Conservation (phyloP, 2,888 invertebrate species). For the Drosophila demipolita region DNA sequence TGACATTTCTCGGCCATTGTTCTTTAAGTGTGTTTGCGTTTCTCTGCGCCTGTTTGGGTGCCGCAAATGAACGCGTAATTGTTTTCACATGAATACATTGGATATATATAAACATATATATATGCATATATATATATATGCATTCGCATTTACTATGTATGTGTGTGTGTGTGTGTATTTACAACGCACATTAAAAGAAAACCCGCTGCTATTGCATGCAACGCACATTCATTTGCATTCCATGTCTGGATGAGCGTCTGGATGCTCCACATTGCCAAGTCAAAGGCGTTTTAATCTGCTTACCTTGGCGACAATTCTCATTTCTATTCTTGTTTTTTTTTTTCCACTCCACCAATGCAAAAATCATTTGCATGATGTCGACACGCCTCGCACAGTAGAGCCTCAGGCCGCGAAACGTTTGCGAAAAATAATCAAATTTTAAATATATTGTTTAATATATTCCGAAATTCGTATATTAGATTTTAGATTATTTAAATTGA, state of each 20-base stretch:
- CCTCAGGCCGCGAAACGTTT: neutral
- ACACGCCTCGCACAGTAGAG: neutral
- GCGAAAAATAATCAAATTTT: neutral
- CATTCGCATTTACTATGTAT: neutral
- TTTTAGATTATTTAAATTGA: neutral
- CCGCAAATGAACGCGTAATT: constrained; percentile 77
- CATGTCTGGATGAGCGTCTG: constrained; percentile 46
- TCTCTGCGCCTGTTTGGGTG: constrained; percentile 5
- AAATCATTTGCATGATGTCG: constrained; percentile 47
- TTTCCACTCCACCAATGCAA: constrained; percentile 9
- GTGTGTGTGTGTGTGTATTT: constrained; percentile 9
- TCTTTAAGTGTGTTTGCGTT: constrained; percentile 17
- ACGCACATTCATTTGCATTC: constrained; percentile 67
- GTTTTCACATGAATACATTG: constrained; percentile 79
- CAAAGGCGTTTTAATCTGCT: constrained; percentile 80
- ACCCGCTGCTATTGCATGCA: constrained; percentile 39
- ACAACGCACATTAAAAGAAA: constrained; percentile 25
- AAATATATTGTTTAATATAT: neutral
- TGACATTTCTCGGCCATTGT: constrained; percentile 46
- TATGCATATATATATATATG: constrained; percentile 40
- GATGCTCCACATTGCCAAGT: constrained; percentile 65
- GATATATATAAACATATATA: constrained; percentile 56
- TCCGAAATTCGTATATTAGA: neutral
- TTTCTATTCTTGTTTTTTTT: constrained; percentile 8
- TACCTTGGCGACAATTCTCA: constrained; percentile 65